Evolutionary conservation across 2,113 vertebrate genomes (phyloP).

Genomic region (Aldabrachelys gigantea): DNA sequence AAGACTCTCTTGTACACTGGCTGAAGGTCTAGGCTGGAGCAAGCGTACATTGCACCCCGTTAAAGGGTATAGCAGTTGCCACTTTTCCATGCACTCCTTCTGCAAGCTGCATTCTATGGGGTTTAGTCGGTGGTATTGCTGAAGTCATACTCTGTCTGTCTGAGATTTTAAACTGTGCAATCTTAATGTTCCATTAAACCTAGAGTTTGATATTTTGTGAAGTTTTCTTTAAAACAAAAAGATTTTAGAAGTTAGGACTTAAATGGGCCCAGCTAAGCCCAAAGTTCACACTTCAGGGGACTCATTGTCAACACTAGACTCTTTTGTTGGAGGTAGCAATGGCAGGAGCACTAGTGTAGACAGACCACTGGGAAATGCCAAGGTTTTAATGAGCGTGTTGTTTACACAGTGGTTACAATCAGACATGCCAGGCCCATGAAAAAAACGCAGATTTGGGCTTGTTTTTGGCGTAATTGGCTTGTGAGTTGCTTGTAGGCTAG

Average conservation of each 20-base stretch:
- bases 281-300: neutral
- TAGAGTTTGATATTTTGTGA: neutral
- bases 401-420: neutral
- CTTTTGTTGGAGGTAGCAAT: neutral
- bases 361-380: neutral
- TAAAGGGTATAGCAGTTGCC: neutral
- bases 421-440: too few species aligned
- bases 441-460: too few species aligned
- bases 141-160: neutral
- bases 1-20: neutral
- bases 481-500: too few species aligned
- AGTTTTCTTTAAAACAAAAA: neutral
- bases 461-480: too few species aligned
- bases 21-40: neutral
- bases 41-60: neutral
- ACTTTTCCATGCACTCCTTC: neutral
- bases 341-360: neutral
- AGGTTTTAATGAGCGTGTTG: neutral
- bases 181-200: neutral
- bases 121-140: constrained; percentile 22
- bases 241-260: neutral
- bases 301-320: neutral
- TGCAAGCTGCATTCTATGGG: neutral
- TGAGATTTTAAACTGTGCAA: neutral
- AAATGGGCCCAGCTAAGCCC: neutral